Base-by-base conservation (phyloP, 2,113 vertebrate species). In the Ondatra zibethicus region DNA sequence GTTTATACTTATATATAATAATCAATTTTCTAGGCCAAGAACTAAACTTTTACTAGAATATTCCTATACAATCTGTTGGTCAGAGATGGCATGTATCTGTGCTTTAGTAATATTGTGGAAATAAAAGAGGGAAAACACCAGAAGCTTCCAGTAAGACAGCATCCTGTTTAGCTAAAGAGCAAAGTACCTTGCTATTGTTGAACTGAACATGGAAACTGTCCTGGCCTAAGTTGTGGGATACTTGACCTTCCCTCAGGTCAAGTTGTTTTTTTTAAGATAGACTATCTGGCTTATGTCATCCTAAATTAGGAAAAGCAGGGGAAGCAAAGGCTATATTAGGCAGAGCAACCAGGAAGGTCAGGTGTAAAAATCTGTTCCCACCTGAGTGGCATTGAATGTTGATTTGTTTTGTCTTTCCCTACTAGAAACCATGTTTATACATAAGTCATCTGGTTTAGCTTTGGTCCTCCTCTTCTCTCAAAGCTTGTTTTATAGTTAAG, bases 401-500 rank as follows among this genome's bases (percentile, higher is more conserved):
- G 33, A 42, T 85, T 92, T 92, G 76, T 29, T 82, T 85, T 73
- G 12, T 89, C 12, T 81, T 50, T 85, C 47, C n/a, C 25, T 94
- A 73, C 25, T 88, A 39, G 23, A 78, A 42, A 68, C 27, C 61
- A 58, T 33, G 5, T 31, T 61, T 93, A 45, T 27, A 77, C 9
- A 16, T 42, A 96, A 80, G 31, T 93, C 29, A 61, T 91, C 77
- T 73, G 75, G 36, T 55, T 95, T 82, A 73, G 33, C 36, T 17
- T 91, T 85, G 39, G 39, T 95, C 39, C 50, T 88, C n/a, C 3
- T 76, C 19, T 87, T 88, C 47, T 86, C 72, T 80, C 76, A 6
- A 68, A 91, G 42, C 84, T n/a, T 31, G 8, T n/a, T 96, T 94
- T 96, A 47, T 6, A 88, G 17, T 73, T 94, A 47, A 88, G 50